These are phyloP conservation scores for Tinea trinotella DNA, from an alignment of 2,888 invertebrate genomes.

Conservation along the genomic window DNA sequence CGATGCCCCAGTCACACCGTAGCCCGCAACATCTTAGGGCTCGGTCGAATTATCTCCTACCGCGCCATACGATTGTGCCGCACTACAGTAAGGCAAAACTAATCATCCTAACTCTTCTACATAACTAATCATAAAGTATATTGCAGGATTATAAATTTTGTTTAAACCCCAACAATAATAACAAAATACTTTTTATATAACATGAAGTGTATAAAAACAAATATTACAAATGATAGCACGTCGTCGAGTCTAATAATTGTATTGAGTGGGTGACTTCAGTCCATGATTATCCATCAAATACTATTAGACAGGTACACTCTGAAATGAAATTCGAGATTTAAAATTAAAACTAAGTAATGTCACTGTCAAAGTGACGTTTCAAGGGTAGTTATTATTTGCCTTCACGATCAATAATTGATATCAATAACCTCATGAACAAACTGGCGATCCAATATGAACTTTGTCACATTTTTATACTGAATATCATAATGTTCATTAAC, in stretches of 20 bases:
- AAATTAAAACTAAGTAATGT: too few relatives aligned
- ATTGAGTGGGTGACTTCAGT: neutral
- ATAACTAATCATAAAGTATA: constrained; percentile 6
- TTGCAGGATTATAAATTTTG: constrained; percentile 12
- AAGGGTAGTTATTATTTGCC: too few relatives aligned
- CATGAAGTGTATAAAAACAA: neutral
- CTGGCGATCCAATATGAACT: too few relatives aligned
- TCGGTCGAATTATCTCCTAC: too few relatives aligned
- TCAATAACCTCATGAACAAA: too few relatives aligned
- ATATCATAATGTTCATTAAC: too few relatives aligned
- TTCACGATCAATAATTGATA: too few relatives aligned
- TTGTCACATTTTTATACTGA: too few relatives aligned
- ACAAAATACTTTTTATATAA: constrained; percentile 14
- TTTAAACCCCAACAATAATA: constrained; percentile 11
- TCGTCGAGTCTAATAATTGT: constrained; percentile 2
- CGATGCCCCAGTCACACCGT: constrained; percentile 34
- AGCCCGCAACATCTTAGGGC: constrained; percentile 33
- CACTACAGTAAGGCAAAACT: constrained; percentile 31
- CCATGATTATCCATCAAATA: neutral
- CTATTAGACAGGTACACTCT: neutral
- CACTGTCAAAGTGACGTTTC: too few relatives aligned
- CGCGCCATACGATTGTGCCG: too few relatives aligned
- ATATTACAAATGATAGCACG: neutral
- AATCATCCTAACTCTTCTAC: constrained; percentile 12
- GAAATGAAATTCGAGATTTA: too few relatives aligned